Percentiles rank a stretch among this genome's conserved stretches.
phyloP scores from a whole-genome alignment of 1,140 invertebrate species.

The Episyrphus balteatus region DNA sequence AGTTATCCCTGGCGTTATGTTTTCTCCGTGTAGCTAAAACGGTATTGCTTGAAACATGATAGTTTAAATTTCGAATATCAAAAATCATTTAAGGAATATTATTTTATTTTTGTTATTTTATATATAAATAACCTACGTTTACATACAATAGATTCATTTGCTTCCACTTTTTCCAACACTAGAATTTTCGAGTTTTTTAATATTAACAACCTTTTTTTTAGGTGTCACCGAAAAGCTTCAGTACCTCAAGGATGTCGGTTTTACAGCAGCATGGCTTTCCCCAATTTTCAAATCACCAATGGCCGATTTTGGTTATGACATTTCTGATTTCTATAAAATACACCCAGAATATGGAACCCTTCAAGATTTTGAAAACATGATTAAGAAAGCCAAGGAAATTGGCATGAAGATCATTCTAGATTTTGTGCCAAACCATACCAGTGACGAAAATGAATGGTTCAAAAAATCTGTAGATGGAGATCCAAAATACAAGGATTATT shows the following conservation, averaged over 20 bases:
- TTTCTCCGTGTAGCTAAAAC: too few relatives aligned
- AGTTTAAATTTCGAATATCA: too few relatives aligned
- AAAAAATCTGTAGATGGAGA: constrained; percentile 42
- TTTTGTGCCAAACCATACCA: constrained; percentile 65
- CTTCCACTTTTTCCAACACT: too few relatives aligned
- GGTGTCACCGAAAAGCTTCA: constrained; percentile 43
- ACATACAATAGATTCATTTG: too few relatives aligned
- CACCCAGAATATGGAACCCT: constrained; percentile 60
- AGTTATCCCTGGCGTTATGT: too few relatives aligned
- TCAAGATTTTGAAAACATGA: constrained; percentile 55
- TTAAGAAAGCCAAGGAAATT: constrained; percentile 44
- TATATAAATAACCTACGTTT: too few relatives aligned
- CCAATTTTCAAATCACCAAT: constrained; percentile 58
- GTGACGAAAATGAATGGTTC: constrained; percentile 65
- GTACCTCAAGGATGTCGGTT: constrained; percentile 42
- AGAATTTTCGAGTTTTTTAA: too few relatives aligned
- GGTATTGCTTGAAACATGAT: too few relatives aligned
- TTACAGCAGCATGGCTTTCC: constrained; percentile 55
- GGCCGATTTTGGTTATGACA: constrained; percentile 63
- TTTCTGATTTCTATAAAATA: constrained; percentile 63
- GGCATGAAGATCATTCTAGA: constrained; percentile 53
- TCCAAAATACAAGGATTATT: constrained; percentile 53
- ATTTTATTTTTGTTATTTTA: too few relatives aligned
- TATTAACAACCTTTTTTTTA: too few relatives aligned
- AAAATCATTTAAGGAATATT: too few relatives aligned